These are phyloP conservation scores for Nephrotoma appendiculata DNA, from an alignment of 2,888 invertebrate species.

Conservation along the genomic window DNA sequence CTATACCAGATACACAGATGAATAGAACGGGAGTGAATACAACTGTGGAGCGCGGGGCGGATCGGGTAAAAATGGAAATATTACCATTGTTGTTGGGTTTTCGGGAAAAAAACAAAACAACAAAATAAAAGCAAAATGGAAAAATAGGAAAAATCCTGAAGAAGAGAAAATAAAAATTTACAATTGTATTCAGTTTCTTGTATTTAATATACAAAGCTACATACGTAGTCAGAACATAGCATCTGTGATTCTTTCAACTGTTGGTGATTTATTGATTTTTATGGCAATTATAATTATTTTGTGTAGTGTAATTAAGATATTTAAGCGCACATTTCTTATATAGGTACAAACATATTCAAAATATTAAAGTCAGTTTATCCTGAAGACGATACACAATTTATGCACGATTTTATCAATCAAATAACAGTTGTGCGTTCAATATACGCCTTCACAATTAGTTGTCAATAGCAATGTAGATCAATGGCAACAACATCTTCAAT, in stretches of 20 bases:
- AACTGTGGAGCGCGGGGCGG: neutral
- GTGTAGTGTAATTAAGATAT: neutral
- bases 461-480: neutral
- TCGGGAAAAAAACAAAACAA: neutral
- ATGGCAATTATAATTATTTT: slow-evolving; percentile 3
- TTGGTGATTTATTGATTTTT: slow-evolving; percentile 5
- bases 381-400: neutral
- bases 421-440: neutral
- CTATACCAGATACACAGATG: neutral
- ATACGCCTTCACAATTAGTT: neutral
- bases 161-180: neutral
- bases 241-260: neutral
- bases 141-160: neutral
- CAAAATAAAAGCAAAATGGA: neutral
- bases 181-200: neutral
- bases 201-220: neutral
- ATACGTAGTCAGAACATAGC: neutral
- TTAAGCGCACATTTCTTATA: neutral
- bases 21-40: neutral
- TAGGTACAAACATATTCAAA: neutral
- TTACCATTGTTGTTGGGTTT: neutral
- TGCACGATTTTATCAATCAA: neutral
- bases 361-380: neutral
- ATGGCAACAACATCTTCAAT: neutral
- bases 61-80: neutral